Percentiles rank a stretch among this genome's conserved stretches.
Evolutionary conservation across 2,113 vertebrate genomes (phyloP).

Genomic region (Elgaria multicarinata): DNA sequence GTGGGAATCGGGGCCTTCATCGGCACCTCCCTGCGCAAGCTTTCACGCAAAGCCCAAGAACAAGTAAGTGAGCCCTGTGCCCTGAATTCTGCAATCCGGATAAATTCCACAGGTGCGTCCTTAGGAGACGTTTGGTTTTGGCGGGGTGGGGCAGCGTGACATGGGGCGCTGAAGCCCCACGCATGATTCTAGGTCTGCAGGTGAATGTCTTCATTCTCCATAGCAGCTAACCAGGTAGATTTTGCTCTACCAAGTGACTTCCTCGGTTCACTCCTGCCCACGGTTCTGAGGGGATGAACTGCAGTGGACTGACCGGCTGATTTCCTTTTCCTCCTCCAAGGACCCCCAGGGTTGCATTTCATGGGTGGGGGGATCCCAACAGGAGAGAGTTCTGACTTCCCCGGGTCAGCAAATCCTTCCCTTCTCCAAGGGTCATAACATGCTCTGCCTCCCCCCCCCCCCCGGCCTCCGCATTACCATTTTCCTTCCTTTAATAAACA

Average conservation of each 20-base stretch:
- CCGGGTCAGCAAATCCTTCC: neutral
- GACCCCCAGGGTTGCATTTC: neutral
- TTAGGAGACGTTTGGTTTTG: neutral
- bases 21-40: conserved; percentile 86
- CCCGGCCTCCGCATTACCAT: neutral
- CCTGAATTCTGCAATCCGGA: accelerated
- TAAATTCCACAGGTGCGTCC: neutral
- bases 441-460: too few species aligned
- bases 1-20: conserved; percentile 87
- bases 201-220: neutral
- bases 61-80: conserved; percentile 77
- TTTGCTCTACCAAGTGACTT: too few species aligned
- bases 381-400: neutral
- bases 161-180: neutral
- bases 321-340: neutral
- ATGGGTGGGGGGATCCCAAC: neutral
- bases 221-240: neutral
- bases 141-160: too few species aligned
- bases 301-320: too few species aligned
- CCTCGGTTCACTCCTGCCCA: neutral
- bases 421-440: neutral
- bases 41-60: conserved; percentile 91
- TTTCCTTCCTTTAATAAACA: neutral
- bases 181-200: neutral
- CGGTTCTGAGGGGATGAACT: neutral